Percentiles rank a stretch among this genome's conserved stretches.
Conservation (phyloP, 37 sponge, comb jelly and placozoan genomes). For the Spongilla lacustris region DNA sequence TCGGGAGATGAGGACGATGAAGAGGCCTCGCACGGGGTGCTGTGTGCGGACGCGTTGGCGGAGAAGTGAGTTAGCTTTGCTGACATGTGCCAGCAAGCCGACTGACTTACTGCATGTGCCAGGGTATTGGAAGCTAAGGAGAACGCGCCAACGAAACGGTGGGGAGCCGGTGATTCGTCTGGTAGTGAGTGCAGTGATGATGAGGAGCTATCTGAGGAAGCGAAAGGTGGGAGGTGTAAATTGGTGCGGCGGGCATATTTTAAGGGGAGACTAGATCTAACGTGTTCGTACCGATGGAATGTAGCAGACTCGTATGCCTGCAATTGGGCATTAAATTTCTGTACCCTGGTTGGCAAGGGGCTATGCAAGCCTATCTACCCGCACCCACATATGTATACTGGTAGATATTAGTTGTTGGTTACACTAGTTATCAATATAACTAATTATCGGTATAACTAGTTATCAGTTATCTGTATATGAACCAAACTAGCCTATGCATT, state of each 20-base stretch:
- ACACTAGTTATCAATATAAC: no score
- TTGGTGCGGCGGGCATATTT: neutral
- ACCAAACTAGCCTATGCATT: no score
- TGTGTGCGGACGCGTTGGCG: neutral
- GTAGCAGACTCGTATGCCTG: no score
- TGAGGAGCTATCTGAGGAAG: conserved; percentile 45
- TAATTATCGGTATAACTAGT: no score
- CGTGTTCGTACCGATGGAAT: no score
- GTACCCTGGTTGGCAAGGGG: no score
- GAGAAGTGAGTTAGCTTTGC: neutral
- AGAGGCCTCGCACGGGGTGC: neutral
- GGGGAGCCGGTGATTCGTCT: conserved; percentile 14
- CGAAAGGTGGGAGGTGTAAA: conserved; percentile 7
- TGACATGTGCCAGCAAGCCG: neutral
- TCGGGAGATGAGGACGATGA: conserved; percentile 18
- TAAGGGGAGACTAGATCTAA: no score
- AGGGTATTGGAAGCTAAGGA: conserved; percentile 3
- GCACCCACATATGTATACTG: no score
- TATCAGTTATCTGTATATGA: no score
- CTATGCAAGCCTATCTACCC: no score
- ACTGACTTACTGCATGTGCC: neutral
- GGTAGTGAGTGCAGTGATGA: conserved; percentile 22
- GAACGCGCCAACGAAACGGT: neutral
- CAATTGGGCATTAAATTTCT: no score
- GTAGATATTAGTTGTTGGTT: no score